phyloP scores from a whole-genome alignment of 2,888 invertebrate genomes.

The Cancer borealis region DNA sequence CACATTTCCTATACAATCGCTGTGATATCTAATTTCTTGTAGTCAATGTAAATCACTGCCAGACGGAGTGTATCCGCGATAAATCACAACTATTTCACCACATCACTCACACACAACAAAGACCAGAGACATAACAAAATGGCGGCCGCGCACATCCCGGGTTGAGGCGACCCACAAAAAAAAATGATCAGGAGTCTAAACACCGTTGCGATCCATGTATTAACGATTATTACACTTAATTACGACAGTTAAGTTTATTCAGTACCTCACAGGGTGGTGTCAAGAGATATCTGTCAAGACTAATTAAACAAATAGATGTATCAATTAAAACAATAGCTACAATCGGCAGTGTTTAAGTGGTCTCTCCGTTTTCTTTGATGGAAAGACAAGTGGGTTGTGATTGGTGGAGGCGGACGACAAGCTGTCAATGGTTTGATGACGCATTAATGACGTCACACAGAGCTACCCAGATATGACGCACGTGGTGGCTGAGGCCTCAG shows the following conservation, averaged over 20 bases:
- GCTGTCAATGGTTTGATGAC: constrained; percentile 74
- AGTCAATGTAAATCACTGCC: constrained; percentile 54
- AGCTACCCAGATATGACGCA: constrained; percentile 57
- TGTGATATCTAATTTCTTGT: constrained; percentile 63
- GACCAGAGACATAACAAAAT: constrained; percentile 72
- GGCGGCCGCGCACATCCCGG: constrained; percentile 71
- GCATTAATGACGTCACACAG: constrained; percentile 63
- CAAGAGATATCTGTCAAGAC: not conserved
- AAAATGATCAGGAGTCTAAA: constrained; percentile 62
- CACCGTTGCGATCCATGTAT: constrained; percentile 58
- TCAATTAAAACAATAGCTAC: constrained; percentile 68
- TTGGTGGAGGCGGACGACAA: constrained; percentile 71
- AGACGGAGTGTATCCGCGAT: constrained; percentile 69
- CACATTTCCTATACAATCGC: constrained; percentile 63
- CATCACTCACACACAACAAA: constrained; percentile 76
- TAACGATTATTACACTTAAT: constrained; percentile 31
- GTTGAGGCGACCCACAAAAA: constrained; percentile 57
- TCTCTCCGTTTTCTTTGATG: constrained; percentile 72
- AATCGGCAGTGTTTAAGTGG: constrained; percentile 66
- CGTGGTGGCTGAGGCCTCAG: constrained; percentile 46
- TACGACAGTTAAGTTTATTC: not conserved
- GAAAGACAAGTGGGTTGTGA: constrained; percentile 61
- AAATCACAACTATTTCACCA: constrained; percentile 72
- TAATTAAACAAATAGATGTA: constrained; percentile 52
- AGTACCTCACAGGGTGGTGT: not conserved